These are phyloP conservation scores for Tetragonula carbonaria DNA, from an alignment of 2,888 invertebrate species.

Conservation along the genomic window DNA sequence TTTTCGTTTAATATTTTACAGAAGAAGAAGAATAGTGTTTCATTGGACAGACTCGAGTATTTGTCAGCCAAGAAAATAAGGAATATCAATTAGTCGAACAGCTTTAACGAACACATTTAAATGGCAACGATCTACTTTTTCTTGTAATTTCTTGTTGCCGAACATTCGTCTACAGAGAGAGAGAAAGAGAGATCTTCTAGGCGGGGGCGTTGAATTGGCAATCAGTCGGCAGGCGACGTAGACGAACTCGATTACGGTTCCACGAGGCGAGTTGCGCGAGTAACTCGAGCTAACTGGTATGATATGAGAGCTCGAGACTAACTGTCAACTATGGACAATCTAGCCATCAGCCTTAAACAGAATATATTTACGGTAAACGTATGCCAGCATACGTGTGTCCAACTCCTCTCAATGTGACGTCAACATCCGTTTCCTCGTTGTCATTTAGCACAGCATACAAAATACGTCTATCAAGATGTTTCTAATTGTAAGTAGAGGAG, in stretches of 20 bases:
- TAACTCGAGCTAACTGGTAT: slow-evolving; percentile 70
- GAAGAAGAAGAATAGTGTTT: neutral
- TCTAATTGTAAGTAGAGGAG: neutral
- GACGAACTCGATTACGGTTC: slow-evolving; percentile 57
- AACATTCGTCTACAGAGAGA: slow-evolving; percentile 7
- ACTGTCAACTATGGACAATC: slow-evolving; percentile 74
- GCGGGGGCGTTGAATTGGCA: slow-evolving; percentile 66
- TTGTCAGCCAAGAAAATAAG: slow-evolving; percentile 1
- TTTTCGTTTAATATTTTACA: neutral
- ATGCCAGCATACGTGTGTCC: neutral
- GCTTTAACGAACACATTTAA: neutral
- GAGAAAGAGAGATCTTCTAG: slow-evolving; percentile 14
- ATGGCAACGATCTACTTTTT: neutral
- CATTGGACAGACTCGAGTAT: too few relatives aligned
- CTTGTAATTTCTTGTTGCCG: slow-evolving; percentile 6
- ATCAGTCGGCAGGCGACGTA: slow-evolving; percentile 56
- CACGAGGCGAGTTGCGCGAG: slow-evolving; percentile 39
- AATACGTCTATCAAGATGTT: neutral
- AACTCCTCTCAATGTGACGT: neutral
- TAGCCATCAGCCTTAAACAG: slow-evolving; percentile 78
- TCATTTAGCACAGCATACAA: neutral
- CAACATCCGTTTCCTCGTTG: neutral
- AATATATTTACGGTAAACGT: slow-evolving; percentile 72
- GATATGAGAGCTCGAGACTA: slow-evolving; percentile 72
- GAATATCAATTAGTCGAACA: neutral